Conservation (phyloP, 2,113 vertebrate genomes). For the Alaudala cheleensis region DNA sequence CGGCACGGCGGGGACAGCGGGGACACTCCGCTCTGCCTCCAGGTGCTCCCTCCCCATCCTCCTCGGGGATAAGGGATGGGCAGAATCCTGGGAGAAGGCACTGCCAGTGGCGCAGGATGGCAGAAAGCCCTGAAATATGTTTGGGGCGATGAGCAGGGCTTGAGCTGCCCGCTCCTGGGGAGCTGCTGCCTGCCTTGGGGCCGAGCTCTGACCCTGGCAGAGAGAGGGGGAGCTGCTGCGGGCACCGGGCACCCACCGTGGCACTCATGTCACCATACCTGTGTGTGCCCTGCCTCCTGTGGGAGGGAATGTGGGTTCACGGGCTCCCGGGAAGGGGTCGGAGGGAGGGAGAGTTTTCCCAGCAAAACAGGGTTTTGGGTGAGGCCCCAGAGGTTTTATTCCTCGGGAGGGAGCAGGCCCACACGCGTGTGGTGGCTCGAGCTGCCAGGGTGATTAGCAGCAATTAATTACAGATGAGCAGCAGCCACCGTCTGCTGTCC, state of each 20-base stretch:
- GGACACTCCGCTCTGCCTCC: not conserved
- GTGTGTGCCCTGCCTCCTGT: not conserved
- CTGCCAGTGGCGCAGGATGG: accelerated
- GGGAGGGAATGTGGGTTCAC: not conserved
- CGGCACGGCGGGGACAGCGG: not conserved
- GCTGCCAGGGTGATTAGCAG: not conserved
- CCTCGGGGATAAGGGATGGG: not conserved
- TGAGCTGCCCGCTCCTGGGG: not conserved
- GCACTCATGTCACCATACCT: accelerated
- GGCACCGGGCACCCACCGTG: accelerated
- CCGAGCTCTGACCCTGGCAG: not conserved
- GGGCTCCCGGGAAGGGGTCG: accelerated
- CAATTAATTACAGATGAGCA: constrained; percentile 45
- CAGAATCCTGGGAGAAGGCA: accelerated
- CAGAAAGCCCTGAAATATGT: not conserved
- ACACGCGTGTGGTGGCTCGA: accelerated
- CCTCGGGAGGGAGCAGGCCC: accelerated
- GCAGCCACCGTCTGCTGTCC: not conserved
- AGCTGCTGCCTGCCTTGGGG: accelerated
- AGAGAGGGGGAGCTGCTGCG: not conserved
- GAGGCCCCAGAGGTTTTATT: not conserved
- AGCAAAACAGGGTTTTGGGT: not conserved
- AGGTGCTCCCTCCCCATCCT: not conserved
- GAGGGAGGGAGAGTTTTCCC: not conserved
- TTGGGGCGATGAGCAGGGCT: not conserved